Conservation (phyloP, 2,797 vertebrate species). For the Rhinophrynus dorsalis region DNA sequence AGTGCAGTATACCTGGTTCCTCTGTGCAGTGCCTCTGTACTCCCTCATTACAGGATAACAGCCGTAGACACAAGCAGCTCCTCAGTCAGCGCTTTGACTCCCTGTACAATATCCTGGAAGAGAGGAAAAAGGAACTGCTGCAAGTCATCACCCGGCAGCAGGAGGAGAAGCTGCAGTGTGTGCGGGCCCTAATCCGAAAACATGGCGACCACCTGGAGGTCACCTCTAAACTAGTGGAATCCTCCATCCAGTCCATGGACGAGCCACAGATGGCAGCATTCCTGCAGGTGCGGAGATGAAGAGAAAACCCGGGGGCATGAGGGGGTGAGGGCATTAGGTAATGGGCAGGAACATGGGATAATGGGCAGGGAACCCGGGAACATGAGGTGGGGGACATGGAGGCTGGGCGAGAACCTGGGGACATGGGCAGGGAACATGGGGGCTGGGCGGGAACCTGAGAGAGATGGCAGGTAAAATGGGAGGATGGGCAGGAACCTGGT, state of each 20-base stretch:
- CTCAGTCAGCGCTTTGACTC: constrained; percentile 73
- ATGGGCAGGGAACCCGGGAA: not conserved
- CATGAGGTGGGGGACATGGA: not conserved
- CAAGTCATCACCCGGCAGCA: constrained; percentile 74
- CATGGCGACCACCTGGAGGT: constrained; percentile 80
- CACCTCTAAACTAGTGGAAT: constrained; percentile 81
- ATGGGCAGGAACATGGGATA: too few relatives aligned
- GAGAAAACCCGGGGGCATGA: not conserved
- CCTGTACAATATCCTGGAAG: constrained; percentile 79
- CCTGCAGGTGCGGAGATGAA: constrained; percentile 71
- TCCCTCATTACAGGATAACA: constrained; percentile 78
- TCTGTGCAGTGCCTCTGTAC: not conserved
- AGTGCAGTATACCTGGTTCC: too few relatives aligned
- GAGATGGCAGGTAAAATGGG: not conserved
- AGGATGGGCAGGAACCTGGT: not conserved
- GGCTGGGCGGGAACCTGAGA: not conserved
- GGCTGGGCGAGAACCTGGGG: not conserved
- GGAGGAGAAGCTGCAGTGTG: constrained; percentile 74
- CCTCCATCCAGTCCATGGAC: constrained; percentile 84
- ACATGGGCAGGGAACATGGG: not conserved
- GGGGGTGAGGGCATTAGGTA: not conserved
- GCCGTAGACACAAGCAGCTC: constrained; percentile 74
- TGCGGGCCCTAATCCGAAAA: constrained; percentile 76
- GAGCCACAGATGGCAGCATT: constrained; percentile 85
- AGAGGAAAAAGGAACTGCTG: constrained; percentile 82